These are phyloP conservation scores for Drosophila planitibia DNA, from an alignment of 2,888 invertebrate species.

Conservation along the genomic window DNA sequence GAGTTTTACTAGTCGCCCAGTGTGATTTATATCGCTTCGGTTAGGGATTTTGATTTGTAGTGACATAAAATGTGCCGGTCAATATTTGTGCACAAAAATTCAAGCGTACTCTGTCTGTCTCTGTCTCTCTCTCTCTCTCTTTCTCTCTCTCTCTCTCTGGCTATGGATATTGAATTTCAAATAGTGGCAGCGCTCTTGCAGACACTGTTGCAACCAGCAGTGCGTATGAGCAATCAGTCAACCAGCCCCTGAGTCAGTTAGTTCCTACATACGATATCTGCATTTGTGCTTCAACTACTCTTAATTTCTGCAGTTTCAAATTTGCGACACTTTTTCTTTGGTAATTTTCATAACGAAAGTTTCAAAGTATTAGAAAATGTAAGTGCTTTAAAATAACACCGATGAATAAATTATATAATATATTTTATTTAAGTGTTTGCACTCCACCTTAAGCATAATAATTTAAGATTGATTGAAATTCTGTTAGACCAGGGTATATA, in stretches of 20 bases:
- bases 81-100: conserved; percentile 34
- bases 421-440: background rate
- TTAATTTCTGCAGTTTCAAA: conserved; percentile 20
- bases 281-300: conserved; percentile 60
- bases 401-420: background rate
- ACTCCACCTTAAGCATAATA: background rate
- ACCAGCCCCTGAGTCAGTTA: conserved; percentile 61
- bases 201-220: conserved; percentile 54
- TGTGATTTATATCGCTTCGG: conserved; percentile 56
- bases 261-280: conserved; percentile 45
- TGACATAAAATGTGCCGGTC: conserved; percentile 41
- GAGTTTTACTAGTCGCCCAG: conserved; percentile 2
- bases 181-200: conserved; percentile 27
- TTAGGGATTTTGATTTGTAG: conserved; percentile 64
- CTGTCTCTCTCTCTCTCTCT: background rate
- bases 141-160: background rate
- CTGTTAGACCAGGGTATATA: too few species aligned
- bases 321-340: background rate
- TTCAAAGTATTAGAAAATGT: background rate
- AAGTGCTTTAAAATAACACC: background rate
- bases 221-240: conserved; percentile 75
- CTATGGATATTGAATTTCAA: conserved; percentile 59
- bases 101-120: background rate
- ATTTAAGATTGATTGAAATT: background rate
- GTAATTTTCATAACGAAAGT: background rate